These are phyloP conservation scores for Polia nebulosa DNA, from an alignment of 2,888 invertebrate genomes.

Conservation along the genomic window DNA sequence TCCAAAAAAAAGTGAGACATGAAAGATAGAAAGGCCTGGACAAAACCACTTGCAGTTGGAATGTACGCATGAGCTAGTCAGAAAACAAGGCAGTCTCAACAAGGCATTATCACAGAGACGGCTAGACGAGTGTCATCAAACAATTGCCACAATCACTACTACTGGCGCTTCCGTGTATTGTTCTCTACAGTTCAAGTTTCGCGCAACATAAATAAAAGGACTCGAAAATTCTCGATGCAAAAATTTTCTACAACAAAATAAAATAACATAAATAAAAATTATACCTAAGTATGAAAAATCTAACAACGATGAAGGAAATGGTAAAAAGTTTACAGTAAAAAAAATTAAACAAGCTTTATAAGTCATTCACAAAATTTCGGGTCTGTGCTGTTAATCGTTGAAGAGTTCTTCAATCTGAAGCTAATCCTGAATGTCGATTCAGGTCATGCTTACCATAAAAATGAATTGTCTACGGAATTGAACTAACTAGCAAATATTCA, in stretches of 20 bases:
- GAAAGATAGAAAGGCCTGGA: slow-evolving; percentile 16
- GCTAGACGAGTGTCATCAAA: slow-evolving; percentile 80
- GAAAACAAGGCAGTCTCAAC: slow-evolving; percentile 68
- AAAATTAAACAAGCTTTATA: too few species aligned
- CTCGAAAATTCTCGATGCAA: slow-evolving; percentile 33
- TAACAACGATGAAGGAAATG: too few species aligned
- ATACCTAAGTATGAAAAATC: too few species aligned
- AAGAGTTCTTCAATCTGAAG: too few species aligned
- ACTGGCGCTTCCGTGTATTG: slow-evolving; percentile 79
- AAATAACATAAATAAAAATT: background rate
- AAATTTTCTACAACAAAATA: background rate
- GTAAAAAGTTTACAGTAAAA: too few species aligned
- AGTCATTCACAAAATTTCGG: too few species aligned
- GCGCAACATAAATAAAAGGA: slow-evolving; percentile 62
- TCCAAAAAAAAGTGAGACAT: slow-evolving; percentile 24
- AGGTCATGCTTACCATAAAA: too few species aligned
- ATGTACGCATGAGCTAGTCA: slow-evolving; percentile 59
- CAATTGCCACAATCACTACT: slow-evolving; percentile 75
- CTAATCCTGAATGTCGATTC: too few species aligned
- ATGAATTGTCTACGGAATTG: too few species aligned
- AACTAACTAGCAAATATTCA: too few species aligned
- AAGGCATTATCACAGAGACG: slow-evolving; percentile 71
- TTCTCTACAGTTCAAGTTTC: slow-evolving; percentile 72
- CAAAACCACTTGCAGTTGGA: slow-evolving; percentile 28
- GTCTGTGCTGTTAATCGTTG: too few species aligned